Evolutionary conservation across 1,140 invertebrate species (phyloP).

Genomic region (Nasonia vitripennis): DNA sequence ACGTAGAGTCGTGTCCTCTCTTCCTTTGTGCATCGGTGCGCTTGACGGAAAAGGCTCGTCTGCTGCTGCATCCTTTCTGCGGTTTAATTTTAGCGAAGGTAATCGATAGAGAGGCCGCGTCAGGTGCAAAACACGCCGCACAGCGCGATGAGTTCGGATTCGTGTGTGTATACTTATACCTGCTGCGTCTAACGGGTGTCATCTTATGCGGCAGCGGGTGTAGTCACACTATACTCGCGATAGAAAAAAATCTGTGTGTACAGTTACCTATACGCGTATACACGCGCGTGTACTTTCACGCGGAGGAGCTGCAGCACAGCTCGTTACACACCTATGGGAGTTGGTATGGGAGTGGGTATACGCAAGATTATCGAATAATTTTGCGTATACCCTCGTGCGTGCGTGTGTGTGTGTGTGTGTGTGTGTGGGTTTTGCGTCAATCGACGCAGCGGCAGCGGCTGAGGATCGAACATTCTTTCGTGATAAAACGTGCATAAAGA

Average conservation of each 20-base stretch:
- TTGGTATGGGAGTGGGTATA: too few relatives aligned
- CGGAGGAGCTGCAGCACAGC: background rate
- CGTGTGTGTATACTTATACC: background rate
- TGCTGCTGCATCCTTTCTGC: background rate
- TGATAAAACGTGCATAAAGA: too few relatives aligned
- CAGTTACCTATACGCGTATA: slow-evolving; percentile 9
- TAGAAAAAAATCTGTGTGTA: slow-evolving; percentile 20
- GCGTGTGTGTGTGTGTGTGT: too few relatives aligned
- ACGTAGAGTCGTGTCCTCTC: background rate
- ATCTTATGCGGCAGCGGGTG: background rate
- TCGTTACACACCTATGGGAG: slow-evolving; percentile 1
- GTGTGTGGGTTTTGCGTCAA: background rate
- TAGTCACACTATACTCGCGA: background rate
- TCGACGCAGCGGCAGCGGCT: too few relatives aligned
- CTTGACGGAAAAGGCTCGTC: background rate
- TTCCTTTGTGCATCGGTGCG: background rate
- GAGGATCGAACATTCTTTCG: background rate
- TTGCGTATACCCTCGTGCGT: background rate
- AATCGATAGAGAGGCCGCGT: background rate
- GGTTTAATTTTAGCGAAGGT: background rate
- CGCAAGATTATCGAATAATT: background rate
- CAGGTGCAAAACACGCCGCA: background rate
- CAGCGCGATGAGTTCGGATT: background rate
- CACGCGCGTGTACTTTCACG: slow-evolving; percentile 17
- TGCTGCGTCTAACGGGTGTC: background rate